Conservation (phyloP, 2,113 vertebrate genomes). For the Oryzias celebensis region DNA sequence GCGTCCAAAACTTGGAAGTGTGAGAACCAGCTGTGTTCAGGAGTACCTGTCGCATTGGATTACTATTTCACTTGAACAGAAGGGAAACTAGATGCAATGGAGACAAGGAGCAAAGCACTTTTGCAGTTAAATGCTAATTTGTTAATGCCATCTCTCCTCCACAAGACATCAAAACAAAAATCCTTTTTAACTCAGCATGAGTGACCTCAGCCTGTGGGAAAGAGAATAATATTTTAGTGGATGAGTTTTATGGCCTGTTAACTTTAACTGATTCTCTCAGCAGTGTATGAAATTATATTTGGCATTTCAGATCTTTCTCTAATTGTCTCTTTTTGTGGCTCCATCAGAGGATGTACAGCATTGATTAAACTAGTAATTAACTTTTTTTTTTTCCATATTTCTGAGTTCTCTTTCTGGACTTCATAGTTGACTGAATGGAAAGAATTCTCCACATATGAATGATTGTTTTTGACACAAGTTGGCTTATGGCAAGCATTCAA, state of each 20-base stretch:
- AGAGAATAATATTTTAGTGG: conserved; percentile 58
- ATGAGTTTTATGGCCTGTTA: conserved; percentile 74
- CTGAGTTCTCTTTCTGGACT: background rate
- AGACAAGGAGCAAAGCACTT: conserved; percentile 72
- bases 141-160: conserved; percentile 68
- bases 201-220: conserved; percentile 51
- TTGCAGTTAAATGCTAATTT: conserved; percentile 74
- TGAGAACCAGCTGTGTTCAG: conserved; percentile 57
- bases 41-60: conserved; percentile 76
- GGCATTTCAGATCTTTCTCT: conserved; percentile 44
- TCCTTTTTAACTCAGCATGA: conserved; percentile 37
- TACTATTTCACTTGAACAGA: conserved; percentile 60
- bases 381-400: conserved; percentile 1
- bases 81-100: conserved; percentile 71
- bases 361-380: too few relatives aligned
- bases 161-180: conserved; percentile 38
- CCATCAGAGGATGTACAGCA: background rate
- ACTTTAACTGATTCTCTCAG: conserved; percentile 67
- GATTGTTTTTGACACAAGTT: background rate
- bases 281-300: conserved; percentile 54
- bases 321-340: conserved; percentile 19
- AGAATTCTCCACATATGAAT: background rate
- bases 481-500: background rate
- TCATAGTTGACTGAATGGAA: background rate
- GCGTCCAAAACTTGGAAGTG: conserved; percentile 69